Conservation (phyloP, 2,113 vertebrate genomes). For the Elgaria multicarinata region DNA sequence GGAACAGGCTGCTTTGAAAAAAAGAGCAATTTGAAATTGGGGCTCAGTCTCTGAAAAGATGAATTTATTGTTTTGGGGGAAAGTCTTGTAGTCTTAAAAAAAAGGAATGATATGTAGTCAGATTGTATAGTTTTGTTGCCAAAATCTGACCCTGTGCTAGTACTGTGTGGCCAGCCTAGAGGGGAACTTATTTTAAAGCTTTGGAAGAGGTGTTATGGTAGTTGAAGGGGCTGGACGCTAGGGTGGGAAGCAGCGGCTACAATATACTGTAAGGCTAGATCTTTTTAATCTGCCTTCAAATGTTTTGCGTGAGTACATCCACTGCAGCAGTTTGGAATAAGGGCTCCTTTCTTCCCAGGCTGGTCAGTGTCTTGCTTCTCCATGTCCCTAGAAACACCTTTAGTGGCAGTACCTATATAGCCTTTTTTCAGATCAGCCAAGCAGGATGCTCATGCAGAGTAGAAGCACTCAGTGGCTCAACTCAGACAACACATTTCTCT, state of each 20-base stretch:
- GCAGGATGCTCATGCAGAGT: background rate
- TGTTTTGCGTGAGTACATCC: background rate
- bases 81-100: background rate
- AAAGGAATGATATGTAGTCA: background rate
- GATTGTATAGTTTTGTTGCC: background rate
- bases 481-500: too few species aligned
- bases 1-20: background rate
- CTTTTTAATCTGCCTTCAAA: background rate
- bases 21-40: background rate
- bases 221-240: background rate
- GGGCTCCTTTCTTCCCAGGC: background rate
- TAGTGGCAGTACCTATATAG: background rate
- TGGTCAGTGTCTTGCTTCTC: too few species aligned
- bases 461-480: background rate
- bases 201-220: background rate
- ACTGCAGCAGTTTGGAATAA: background rate
- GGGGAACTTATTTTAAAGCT: background rate
- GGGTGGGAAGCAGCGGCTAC: background rate
- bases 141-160: background rate
- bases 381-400: background rate
- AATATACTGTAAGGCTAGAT: background rate
- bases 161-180: background rate
- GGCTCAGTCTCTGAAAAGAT: background rate
- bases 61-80: background rate
- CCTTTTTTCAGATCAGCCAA: too few species aligned